Evolutionary conservation across 2,113 vertebrate genomes (phyloP).

Genomic region (Melanocharis versteri): DNA sequence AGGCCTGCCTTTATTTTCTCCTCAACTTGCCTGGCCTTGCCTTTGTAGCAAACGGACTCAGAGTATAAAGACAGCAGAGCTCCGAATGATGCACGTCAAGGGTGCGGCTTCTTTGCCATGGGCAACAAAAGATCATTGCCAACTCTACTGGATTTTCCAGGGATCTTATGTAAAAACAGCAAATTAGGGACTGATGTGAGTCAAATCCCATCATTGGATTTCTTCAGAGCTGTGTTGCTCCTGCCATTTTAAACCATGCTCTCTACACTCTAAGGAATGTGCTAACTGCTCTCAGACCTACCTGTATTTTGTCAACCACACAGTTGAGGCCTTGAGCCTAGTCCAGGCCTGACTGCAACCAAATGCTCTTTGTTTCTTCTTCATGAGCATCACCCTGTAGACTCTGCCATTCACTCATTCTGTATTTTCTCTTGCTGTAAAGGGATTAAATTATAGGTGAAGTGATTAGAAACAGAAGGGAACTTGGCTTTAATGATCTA

Average conservation of each 20-base stretch:
- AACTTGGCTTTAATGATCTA: conserved; percentile 34
- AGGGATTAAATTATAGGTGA: conserved; percentile 15
- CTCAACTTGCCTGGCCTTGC: background rate
- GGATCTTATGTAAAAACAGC: background rate
- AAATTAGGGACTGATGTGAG: background rate
- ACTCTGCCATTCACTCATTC: conserved; percentile 11
- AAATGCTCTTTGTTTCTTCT: background rate
- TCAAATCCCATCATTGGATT: background rate
- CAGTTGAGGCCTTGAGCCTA: background rate
- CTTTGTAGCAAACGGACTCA: background rate
- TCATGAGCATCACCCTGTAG: background rate
- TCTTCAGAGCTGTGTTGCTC: background rate
- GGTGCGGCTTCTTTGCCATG: background rate
- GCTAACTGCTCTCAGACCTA: background rate
- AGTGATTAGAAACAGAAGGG: conserved; percentile 49
- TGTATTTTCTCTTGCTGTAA: conserved; percentile 1
- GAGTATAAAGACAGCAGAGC: background rate
- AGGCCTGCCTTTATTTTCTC: background rate
- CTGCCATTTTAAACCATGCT: background rate
- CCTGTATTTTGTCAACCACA: background rate
- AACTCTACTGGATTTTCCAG: background rate
- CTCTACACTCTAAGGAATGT: background rate
- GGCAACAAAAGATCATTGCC: background rate
- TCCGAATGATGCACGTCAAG: background rate
- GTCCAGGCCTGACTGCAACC: background rate